A percentile compares a stretch with the other conserved stretches of the same genome.
These are phyloP conservation scores for Macaria notata DNA, from an alignment of 2,888 invertebrate genomes.

Conservation along the genomic window DNA sequence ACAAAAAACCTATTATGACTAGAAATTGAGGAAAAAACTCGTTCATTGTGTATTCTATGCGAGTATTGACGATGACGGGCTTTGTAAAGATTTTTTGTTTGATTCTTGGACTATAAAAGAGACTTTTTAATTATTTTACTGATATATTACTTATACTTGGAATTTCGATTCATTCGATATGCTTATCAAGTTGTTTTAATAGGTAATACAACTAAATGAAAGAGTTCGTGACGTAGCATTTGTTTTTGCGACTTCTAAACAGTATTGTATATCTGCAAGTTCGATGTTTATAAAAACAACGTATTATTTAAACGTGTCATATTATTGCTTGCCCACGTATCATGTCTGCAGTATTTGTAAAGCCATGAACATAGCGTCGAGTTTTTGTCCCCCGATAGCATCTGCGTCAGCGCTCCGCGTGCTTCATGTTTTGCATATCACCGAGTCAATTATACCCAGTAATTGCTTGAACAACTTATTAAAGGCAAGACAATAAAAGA, in stretches of 20 bases:
- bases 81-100: slow-evolving; percentile 24
- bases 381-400: slow-evolving; percentile 13
- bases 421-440: slow-evolving; percentile 21
- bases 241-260: too few relatives aligned
- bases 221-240: too few relatives aligned
- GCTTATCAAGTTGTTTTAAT: too few relatives aligned
- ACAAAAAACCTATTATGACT: slow-evolving; percentile 22
- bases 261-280: too few relatives aligned
- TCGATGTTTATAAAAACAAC: too few relatives aligned
- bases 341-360: not conserved
- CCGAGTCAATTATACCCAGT: slow-evolving; percentile 16
- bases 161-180: too few relatives aligned
- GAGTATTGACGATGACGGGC: slow-evolving; percentile 21
- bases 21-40: slow-evolving; percentile 16
- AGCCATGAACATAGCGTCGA: slow-evolving; percentile 1
- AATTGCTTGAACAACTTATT: slow-evolving; percentile 25
- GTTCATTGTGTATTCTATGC: slow-evolving; percentile 31
- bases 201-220: too few relatives aligned
- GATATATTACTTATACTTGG: slow-evolving; percentile 6
- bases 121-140: slow-evolving; percentile 20
- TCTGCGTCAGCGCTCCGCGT: slow-evolving; percentile 9
- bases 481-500: slow-evolving; percentile 25
- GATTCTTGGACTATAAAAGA: slow-evolving; percentile 14
- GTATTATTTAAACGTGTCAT: too few relatives aligned
- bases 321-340: too few relatives aligned